Base-by-base conservation (phyloP, 2,888 invertebrate genomes). In the Tolmerus cingulatus region DNA sequence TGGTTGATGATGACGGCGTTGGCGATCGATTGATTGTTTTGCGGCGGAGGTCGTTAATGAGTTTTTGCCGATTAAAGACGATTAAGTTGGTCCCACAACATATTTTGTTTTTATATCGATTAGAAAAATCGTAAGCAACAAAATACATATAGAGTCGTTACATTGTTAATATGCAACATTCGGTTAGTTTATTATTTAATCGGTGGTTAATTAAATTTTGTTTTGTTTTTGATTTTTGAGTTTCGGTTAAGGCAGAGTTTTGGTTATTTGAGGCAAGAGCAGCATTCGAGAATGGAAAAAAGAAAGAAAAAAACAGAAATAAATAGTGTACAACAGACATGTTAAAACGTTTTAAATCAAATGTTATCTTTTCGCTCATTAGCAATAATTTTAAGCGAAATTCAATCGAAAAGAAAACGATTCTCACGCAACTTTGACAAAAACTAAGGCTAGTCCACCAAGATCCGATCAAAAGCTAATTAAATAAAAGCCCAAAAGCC, bases 261-360 rank as follows among this genome's bases (percentile, higher is more conserved):
- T 87, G 78, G 30, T 74, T 66, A 40, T 85, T 79, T 57, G 85
- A 77, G 85, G 85, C 79, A 89, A 89, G 90, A 90, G 90, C 90
- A 89, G 90, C 90, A 89, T 89, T 89, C 89, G 89, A 84, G 84
- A 90, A 90, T 89, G 89, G 88, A 90, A 89, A 89, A 90, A 89
- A 90, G 89, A 89, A 89, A 89, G 89, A 90, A 89, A 89, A 89
- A 89, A 89, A 89, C 88, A 89, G 89, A 90, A 89, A 89, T 89
- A 89, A 89, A 89, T 89, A 89, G 89, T 89, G 89, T 89, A 89
- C 84, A 84, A 66, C 57, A 57, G 40, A 84, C 66, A 84, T 84
- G 37, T 84, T 84, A 84, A 74, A 57, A 84, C 66, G 66, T 66
- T 84, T 79, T 40, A 79, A 79, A 79, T 46, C 27, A 84, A 66